phyloP scores from a whole-genome alignment of 1,140 invertebrate species.

The Caenorhabditis brenneri region DNA sequence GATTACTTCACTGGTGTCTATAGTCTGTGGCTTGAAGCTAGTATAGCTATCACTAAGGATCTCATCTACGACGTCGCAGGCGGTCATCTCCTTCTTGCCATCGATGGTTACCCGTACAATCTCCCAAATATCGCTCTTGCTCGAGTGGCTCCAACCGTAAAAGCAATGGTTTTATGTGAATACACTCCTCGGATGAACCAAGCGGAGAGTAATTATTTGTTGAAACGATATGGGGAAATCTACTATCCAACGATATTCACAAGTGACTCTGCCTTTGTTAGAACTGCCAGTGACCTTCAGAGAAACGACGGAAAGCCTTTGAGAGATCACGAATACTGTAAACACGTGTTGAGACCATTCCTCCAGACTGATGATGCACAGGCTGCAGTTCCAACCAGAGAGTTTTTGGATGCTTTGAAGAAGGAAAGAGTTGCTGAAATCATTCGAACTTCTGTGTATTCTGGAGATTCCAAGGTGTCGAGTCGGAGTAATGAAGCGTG shows the following conservation, averaged over 20 bases:
- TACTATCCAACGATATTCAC: background rate
- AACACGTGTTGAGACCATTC: background rate
- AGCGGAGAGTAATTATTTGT: background rate
- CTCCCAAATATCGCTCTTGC: background rate
- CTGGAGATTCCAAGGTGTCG: background rate
- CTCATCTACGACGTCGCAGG: background rate
- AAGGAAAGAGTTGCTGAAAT: background rate
- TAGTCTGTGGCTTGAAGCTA: background rate
- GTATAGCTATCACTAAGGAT: background rate
- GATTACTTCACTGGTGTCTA: background rate
- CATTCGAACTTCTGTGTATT: background rate
- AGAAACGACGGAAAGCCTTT: background rate
- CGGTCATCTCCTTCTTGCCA: background rate
- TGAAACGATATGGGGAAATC: background rate
- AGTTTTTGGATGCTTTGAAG: background rate
- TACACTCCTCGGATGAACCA: background rate
- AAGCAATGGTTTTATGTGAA: background rate
- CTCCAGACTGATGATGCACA: background rate
- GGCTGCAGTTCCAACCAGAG: background rate
- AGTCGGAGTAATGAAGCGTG: background rate
- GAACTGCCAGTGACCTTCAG: background rate
- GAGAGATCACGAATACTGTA: background rate
- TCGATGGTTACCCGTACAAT: background rate
- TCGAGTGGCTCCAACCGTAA: background rate
- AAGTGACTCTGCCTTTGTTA: background rate